Evolutionary conservation across 37 sponge, comb jelly and placozoan species (phyloP).

Genomic region (Cladorhizidae sp.): DNA sequence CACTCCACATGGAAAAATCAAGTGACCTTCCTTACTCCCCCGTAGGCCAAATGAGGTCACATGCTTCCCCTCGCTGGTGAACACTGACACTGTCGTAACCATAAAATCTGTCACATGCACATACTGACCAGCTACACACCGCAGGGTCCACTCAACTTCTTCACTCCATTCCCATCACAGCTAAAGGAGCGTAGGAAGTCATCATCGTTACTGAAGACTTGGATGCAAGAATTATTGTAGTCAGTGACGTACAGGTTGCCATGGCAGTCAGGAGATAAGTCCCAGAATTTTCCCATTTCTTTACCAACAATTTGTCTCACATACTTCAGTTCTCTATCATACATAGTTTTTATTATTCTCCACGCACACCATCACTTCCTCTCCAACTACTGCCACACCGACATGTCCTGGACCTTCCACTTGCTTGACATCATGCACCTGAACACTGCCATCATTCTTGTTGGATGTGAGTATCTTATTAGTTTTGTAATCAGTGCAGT

Average conservation of each 20-base stretch:
- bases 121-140: constrained; percentile 14
- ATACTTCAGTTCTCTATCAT: too few relatives aligned
- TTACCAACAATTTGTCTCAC: too few relatives aligned
- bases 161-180: constrained; percentile 6
- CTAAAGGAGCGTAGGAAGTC: not conserved
- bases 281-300: too few relatives aligned
- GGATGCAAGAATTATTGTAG: not conserved
- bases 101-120: not conserved
- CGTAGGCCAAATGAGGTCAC: constrained; percentile 19
- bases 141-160: not conserved
- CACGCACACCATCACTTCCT: too few relatives aligned
- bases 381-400: too few relatives aligned
- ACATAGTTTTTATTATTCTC: too few relatives aligned
- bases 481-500: not conserved
- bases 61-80: constrained; percentile 5
- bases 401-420: too few relatives aligned
- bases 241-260: too few relatives aligned
- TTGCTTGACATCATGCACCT: too few relatives aligned
- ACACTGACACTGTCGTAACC: not conserved
- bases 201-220: constrained; percentile 7
- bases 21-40: not conserved
- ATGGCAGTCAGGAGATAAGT: too few relatives aligned
- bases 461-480: not conserved
- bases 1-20: not conserved
- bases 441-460: too few relatives aligned